Evolutionary conservation across 2,113 vertebrate species (phyloP).

Genomic region (Mormyrus iriodes): DNA sequence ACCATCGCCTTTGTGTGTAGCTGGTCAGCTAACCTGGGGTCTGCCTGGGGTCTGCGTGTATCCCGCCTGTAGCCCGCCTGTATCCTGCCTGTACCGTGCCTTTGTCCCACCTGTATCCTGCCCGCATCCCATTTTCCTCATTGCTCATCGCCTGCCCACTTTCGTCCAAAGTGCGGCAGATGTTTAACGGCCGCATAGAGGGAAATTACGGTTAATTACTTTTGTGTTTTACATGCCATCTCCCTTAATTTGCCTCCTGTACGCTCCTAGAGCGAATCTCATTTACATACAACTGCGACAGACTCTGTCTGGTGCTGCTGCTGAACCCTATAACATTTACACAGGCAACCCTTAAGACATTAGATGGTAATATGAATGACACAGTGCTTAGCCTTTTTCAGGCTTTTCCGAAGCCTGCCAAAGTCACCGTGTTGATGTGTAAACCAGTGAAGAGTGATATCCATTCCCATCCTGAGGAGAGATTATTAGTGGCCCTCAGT

Average conservation of each 20-base stretch:
- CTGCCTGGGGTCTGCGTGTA: not conserved
- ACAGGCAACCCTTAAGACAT: not conserved
- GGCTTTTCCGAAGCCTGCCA: not conserved
- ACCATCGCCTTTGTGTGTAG: not conserved
- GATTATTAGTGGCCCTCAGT: not conserved
- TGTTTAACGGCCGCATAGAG: not conserved
- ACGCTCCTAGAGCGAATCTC: not conserved
- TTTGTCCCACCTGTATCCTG: not conserved
- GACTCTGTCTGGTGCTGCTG: not conserved
- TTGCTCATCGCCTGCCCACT: not conserved
- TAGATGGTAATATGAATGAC: not conserved
- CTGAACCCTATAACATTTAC: not conserved
- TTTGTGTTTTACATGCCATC: not conserved
- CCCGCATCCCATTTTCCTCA: not conserved
- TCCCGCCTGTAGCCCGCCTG: not conserved
- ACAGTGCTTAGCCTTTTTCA: not conserved
- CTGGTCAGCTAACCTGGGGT: not conserved
- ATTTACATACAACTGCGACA: not conserved
- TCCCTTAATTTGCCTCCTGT: not conserved
- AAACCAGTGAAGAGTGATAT: not conserved
- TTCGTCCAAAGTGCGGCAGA: not conserved
- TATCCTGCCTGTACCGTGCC: no score
- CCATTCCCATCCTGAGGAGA: not conserved
- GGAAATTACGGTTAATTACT: conserved; percentile 14
- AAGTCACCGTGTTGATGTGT: not conserved